Conservation (phyloP, 2,113 vertebrate genomes). For the Callaeas wilsoni region DNA sequence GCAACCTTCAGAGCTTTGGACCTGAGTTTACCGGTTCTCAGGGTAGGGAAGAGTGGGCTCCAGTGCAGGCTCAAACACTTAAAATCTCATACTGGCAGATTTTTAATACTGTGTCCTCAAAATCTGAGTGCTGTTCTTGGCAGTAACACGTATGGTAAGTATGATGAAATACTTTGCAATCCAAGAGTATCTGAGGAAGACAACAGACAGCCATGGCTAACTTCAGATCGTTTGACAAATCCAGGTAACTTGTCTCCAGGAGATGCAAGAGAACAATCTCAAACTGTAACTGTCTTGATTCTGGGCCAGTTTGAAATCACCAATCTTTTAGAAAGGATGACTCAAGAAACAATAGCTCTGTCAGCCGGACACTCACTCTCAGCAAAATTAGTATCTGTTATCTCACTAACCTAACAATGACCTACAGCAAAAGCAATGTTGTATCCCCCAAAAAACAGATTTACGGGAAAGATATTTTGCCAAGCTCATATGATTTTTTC, state of each 20-base stretch:
- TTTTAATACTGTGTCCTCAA: background rate
- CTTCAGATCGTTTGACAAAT: background rate
- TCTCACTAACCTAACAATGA: background rate
- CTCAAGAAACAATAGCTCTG: background rate
- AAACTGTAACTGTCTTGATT: background rate
- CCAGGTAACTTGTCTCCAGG: background rate
- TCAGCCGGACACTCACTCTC: background rate
- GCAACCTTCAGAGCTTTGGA: background rate
- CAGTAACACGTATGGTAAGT: background rate
- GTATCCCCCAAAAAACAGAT: background rate
- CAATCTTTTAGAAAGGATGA: background rate
- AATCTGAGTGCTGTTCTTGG: background rate
- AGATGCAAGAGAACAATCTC: background rate
- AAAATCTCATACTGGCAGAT: background rate
- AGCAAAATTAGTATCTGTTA: background rate
- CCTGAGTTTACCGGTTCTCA: rapidly evolving
- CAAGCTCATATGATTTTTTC: background rate
- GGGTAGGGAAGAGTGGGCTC: background rate
- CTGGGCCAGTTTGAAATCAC: background rate
- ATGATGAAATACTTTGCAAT: background rate
- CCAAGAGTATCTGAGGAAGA: background rate
- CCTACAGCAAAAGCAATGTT: background rate
- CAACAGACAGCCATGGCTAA: background rate
- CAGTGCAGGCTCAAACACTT: background rate
- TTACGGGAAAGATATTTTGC: background rate